Evolutionary conservation across 2,797 vertebrate species (phyloP).

Genomic region (Zenarchopterus dispar): DNA sequence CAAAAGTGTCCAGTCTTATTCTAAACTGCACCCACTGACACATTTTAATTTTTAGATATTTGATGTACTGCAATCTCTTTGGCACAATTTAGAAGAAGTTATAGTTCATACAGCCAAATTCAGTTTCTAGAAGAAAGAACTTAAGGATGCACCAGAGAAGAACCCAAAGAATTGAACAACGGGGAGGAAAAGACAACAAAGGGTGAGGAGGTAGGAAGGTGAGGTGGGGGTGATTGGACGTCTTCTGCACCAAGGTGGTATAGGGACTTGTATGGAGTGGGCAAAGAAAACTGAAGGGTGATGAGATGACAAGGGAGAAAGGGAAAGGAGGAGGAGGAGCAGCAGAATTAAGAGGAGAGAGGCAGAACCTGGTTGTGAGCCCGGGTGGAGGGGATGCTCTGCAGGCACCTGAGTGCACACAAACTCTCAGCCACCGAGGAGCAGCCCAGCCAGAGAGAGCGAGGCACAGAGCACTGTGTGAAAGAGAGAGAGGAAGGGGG

Average conservation of each 20-base stretch:
- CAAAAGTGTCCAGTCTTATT: conserved; percentile 8
- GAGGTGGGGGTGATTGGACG: conserved; percentile 43
- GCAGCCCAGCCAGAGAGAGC: conserved; percentile 99
- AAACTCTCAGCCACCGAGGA: conserved; percentile 99
- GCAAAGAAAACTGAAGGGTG: conserved; percentile 65
- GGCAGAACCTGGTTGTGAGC: conserved; percentile 91
- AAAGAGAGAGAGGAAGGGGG: conserved; percentile 92
- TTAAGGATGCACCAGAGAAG: conserved; percentile 58
- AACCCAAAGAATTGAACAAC: conserved; percentile 65
- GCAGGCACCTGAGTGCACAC: conserved; percentile 99
- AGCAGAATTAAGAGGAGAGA: conserved; percentile 95
- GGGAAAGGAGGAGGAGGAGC: conserved; percentile 61
- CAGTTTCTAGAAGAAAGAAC: conserved; percentile 22
- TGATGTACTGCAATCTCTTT: conserved; percentile 17
- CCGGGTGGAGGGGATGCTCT: conserved; percentile 99
- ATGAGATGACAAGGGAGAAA: conserved; percentile 59
- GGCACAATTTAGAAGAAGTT: conserved; percentile 23
- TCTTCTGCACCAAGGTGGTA: conserved; percentile 53
- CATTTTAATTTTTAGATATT: neutral
- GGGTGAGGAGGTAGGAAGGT: conserved; percentile 62
- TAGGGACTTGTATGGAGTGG: conserved; percentile 58
- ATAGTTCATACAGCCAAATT: conserved; percentile 27
- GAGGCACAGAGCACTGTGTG: conserved; percentile 99
- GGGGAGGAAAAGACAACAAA: conserved; percentile 63
- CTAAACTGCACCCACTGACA: neutral